Percentiles rank a stretch among this genome's conserved stretches.
These are phyloP conservation scores for Chionodraco myersi DNA, from an alignment of 2,113 vertebrate species.

Conservation along the genomic window DNA sequence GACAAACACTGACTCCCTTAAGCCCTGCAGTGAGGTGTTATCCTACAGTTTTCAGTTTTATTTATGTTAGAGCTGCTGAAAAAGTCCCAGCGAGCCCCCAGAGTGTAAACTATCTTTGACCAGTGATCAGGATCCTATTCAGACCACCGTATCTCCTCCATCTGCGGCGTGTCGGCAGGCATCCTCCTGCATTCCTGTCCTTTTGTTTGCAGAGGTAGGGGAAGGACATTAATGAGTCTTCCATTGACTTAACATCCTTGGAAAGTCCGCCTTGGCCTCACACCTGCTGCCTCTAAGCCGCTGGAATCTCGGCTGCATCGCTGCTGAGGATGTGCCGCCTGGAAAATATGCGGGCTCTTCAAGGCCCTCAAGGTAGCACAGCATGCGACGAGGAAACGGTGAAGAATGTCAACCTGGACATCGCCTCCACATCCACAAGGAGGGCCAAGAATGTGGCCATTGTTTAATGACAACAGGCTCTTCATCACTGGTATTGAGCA, in stretches of 20 bases:
- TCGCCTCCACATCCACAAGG: slow-evolving; percentile 68
- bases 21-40: slow-evolving; percentile 24
- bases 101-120: slow-evolving; percentile 71
- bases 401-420: slow-evolving; percentile 79
- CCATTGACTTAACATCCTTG: slow-evolving; percentile 84
- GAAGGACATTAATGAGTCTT: slow-evolving; percentile 80
- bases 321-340: slow-evolving; percentile 74
- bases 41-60: slow-evolving; percentile 21
- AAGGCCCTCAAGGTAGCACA: slow-evolving; percentile 59
- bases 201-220: slow-evolving; percentile 82
- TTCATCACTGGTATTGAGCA: slow-evolving; percentile 80
- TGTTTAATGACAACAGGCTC: slow-evolving; percentile 73
- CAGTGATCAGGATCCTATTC: slow-evolving; percentile 75
- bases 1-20: slow-evolving; percentile 48
- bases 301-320: slow-evolving; percentile 67
- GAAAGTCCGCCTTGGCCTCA: slow-evolving; percentile 79
- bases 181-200: slow-evolving; percentile 84
- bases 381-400: slow-evolving; percentile 77
- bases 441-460: slow-evolving; percentile 81
- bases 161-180: slow-evolving; percentile 76
- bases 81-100: slow-evolving; percentile 63
- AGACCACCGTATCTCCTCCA: slow-evolving; percentile 75
- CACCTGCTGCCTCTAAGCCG: slow-evolving; percentile 81
- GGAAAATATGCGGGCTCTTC: slow-evolving; percentile 77
- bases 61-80: slow-evolving; percentile 55